phyloP scores from a whole-genome alignment of 2,797 vertebrate species.

The Parotocinclus haroldoi region DNA sequence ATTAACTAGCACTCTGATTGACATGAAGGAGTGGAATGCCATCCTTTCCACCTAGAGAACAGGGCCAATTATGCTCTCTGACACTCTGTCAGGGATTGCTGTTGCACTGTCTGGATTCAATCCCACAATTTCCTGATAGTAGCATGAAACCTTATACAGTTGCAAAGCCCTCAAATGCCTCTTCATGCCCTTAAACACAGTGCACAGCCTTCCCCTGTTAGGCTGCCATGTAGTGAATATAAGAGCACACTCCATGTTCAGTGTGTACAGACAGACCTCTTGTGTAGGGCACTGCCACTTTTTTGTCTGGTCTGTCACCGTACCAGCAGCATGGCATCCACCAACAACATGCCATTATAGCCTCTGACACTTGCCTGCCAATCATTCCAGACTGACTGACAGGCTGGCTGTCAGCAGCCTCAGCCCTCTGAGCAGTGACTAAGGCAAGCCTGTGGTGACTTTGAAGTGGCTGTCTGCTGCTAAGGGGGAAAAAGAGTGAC shows the following conservation, averaged over 20 bases:
- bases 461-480: conserved; percentile 49
- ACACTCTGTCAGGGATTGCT: conserved; percentile 5
- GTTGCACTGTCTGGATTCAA: background rate
- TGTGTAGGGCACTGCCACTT: conserved; percentile 14
- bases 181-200: conserved; percentile 11
- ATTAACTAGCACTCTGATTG: too few relatives aligned
- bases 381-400: conserved; percentile 44
- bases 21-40: too few relatives aligned
- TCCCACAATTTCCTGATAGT: background rate
- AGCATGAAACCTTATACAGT: background rate
- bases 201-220: conserved; percentile 9
- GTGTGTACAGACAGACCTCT: conserved; percentile 9
- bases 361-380: conserved; percentile 47
- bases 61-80: background rate
- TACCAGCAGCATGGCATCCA: conserved; percentile 31
- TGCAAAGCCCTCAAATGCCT: background rate
- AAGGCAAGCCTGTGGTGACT: conserved; percentile 41
- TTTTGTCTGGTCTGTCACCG: conserved; percentile 37
- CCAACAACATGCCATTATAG: conserved; percentile 33
- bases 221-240: conserved; percentile 7
- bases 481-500: conserved; percentile 27
- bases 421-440: conserved; percentile 35
- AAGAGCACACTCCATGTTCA: conserved; percentile 13
- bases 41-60: conserved; percentile 3
- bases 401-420: conserved; percentile 34